Percentiles rank a stretch among this genome's conserved stretches.
phyloP scores from a whole-genome alignment of 2,113 vertebrate genomes.

The Guaruba guarouba region DNA sequence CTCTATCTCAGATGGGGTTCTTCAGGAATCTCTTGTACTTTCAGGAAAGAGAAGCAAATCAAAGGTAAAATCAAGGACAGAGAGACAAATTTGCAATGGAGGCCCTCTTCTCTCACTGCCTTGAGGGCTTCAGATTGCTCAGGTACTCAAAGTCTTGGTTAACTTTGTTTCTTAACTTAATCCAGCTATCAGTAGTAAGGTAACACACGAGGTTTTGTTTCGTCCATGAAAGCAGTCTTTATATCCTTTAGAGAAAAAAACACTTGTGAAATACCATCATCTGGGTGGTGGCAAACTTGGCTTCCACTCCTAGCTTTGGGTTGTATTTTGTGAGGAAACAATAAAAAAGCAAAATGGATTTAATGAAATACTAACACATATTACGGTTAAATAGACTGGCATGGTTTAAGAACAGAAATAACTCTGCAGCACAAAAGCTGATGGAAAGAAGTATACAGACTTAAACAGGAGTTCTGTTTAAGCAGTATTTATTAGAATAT shows the following conservation, averaged over 20 bases:
- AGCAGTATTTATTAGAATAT: too few relatives aligned
- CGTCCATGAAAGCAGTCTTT: not conserved
- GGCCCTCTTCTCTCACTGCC: not conserved
- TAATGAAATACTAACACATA: too few relatives aligned
- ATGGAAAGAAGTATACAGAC: too few relatives aligned
- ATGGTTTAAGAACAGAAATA: not conserved
- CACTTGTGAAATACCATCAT: not conserved
- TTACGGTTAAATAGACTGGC: not conserved
- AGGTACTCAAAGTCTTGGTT: not conserved
- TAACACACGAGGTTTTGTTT: accelerated
- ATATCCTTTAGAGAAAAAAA: not conserved
- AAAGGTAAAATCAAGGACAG: not conserved
- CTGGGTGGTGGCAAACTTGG: not conserved
- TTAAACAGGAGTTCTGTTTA: too few relatives aligned
- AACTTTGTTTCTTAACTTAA: not conserved
- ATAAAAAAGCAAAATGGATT: not conserved
- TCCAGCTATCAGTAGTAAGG: not conserved
- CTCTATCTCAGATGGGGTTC: not conserved
- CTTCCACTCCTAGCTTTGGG: not conserved
- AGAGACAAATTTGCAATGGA: not conserved
- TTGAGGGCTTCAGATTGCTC: not conserved
- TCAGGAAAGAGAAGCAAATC: not conserved
- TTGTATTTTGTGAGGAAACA: not conserved
- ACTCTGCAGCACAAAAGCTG: too few relatives aligned
- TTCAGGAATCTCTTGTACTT: not conserved